phyloP scores from a whole-genome alignment of 1,140 invertebrate genomes.

The Parapsyche elsis region DNA sequence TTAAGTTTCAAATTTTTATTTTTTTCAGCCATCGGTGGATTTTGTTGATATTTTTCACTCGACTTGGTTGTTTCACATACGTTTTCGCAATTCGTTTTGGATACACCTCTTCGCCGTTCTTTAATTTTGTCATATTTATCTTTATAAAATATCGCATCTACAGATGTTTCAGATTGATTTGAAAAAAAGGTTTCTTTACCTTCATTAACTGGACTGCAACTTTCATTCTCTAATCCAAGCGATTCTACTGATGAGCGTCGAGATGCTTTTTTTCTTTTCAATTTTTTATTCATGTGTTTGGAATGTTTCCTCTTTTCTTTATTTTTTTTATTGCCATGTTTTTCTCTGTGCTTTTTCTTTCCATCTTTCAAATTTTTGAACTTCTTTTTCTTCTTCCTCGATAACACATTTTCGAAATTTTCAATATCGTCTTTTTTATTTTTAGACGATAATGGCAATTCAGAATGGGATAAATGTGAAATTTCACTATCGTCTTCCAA shows the following conservation, averaged over 20 bases:
- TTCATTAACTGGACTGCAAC: neutral
- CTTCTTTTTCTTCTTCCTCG: constrained; percentile 57
- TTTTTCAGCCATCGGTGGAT: constrained; percentile 62
- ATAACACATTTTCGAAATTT: neutral
- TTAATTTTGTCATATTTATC: constrained; percentile 76
- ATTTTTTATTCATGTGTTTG: constrained; percentile 64
- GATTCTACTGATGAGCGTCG: constrained; percentile 44
- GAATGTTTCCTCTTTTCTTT: constrained; percentile 67
- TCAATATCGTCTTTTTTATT: neutral
- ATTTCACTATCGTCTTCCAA: constrained; percentile 17
- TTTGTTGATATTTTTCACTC: constrained; percentile 61
- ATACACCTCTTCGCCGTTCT: constrained; percentile 70
- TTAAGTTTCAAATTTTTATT: constrained; percentile 70
- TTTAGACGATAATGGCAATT: neutral
- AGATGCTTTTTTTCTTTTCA: constrained; percentile 62
- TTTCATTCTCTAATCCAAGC: constrained; percentile 37
- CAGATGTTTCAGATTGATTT: constrained; percentile 24
- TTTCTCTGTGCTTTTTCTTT: constrained; percentile 61
- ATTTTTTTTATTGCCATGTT: constrained; percentile 67
- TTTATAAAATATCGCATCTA: constrained; percentile 63
- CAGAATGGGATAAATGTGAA: neutral
- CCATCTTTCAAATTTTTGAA: constrained; percentile 65
- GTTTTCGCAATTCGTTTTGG: constrained; percentile 63
- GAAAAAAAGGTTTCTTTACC: neutral
- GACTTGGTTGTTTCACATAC: constrained; percentile 62